Evolutionary conservation across 2,113 vertebrate species (phyloP).

Genomic region (Marmota monax): DNA sequence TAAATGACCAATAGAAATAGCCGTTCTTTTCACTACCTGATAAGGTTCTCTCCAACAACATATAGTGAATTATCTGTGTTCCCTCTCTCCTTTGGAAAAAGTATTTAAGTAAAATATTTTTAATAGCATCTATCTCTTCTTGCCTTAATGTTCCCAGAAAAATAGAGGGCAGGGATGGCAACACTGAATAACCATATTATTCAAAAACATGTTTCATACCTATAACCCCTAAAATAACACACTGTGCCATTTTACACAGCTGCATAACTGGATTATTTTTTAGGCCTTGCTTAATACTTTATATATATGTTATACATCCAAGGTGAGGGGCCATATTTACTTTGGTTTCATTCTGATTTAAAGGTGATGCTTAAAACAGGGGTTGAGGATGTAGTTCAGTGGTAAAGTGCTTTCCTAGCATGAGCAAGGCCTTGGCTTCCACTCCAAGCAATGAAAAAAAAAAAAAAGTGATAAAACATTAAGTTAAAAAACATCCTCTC

Average conservation of each 20-base stretch:
- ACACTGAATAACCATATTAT: slow-evolving; percentile 32
- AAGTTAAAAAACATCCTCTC: background rate
- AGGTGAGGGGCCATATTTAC: background rate
- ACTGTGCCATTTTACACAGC: slow-evolving; percentile 51
- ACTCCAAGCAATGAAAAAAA: background rate
- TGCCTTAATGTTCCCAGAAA: background rate
- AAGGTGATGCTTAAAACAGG: slow-evolving; percentile 16
- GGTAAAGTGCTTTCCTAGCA: background rate
- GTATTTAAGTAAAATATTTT: slow-evolving; percentile 43
- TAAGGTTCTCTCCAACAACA: background rate
- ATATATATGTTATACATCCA: slow-evolving; percentile 23
- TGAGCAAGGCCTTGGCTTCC: background rate
- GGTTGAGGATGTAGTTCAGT: background rate
- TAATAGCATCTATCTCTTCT: slow-evolving; percentile 21
- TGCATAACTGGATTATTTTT: slow-evolving; percentile 37
- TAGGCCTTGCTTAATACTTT: slow-evolving; percentile 30
- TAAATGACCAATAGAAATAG: background rate
- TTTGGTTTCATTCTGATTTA: background rate
- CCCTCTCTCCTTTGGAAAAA: background rate
- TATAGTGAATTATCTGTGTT: background rate
- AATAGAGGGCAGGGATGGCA: background rate
- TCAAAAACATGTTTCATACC: slow-evolving; percentile 45
- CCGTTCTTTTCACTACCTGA: background rate
- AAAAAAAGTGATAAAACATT: background rate
- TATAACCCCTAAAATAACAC: slow-evolving; percentile 33